Base-by-base conservation (phyloP, 2,888 invertebrate genomes). In the Autographa pulchrina region DNA sequence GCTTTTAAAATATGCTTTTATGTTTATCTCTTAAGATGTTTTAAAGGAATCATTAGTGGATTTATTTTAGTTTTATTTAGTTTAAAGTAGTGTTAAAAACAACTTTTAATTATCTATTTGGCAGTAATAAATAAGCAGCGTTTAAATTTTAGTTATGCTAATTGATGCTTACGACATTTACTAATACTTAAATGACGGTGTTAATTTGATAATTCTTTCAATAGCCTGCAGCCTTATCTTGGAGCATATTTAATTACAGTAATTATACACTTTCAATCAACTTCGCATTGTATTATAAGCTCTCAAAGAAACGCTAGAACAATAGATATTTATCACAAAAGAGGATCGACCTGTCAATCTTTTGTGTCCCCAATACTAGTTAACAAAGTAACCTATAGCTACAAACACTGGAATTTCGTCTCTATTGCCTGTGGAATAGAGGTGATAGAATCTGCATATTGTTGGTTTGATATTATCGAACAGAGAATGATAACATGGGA, bases 401-500 rank as follows among this genome's bases (percentile, higher is more conserved):
- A 65, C 75, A 74, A 72, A 43, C 72, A 65, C 81, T 79, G 79
- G 71, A 85, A 82, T 72, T n/a, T 68, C 52, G 62, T 65, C 76
- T 77, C 66, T 83, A 70, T 62, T 9, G 0, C 13, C 0, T 31
- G 43, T 0, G 43, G 3, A 9, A 64, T 76, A 83, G 25, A 61
- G 72, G 54, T 64, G 66, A 18, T 52, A 35, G 35, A 31, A 16
- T 3, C 5, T 20, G 65, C 43, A 56, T 2, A 16, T 56, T 71
- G 69, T 69, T 84, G 79, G 73, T 80, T 85, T 86, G 86, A 90
- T 87, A 90, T 89, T 91, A 92, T 84, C 80, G 83, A 91, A 91
- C 82, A 88, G 88, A 86, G 89, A 87, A 85, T 86, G 91, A 92
- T 92, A 92, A 90, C 88, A 87, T 83, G 84, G 90, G 90, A 91